Base-by-base conservation (phyloP, 2,888 invertebrate genomes). In the Tricholauxania praeusta region DNA sequence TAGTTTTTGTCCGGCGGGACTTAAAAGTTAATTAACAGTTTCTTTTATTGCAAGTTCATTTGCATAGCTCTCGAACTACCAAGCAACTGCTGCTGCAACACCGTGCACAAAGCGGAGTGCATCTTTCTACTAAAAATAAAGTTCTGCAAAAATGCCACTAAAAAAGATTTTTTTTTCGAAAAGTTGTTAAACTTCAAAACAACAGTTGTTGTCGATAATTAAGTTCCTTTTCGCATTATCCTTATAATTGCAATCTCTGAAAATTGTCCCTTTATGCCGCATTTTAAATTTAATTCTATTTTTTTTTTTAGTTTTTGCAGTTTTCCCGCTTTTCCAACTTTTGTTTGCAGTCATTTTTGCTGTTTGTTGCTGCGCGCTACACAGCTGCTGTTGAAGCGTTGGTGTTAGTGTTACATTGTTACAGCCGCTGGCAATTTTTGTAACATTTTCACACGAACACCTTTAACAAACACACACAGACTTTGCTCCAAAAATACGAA, bases 241-340 rank as follows among this genome's bases (percentile, higher is more conserved):
- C 64, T 64, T 64, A 48, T 64, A 64, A 64, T 64, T 64, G 64
- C 19, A 64, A 47, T 17, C 28, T 62, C 62, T 62, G 12, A 12
- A 15, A 32, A 62, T 62, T 22, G 17, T 39, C 39, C n/a, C 62
- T 62, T 47, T 62, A 8, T 62, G 17, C 19, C 48, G 64, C 48
- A 49, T 49, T 32, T 17, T 32, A 19, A 19, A 48, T 49, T 49
- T 32, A 17, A n/a, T n/a, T 17, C n/a, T 51, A 28, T 6, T 28
- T 59, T 59, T 10, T 59, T 1, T 59, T 39, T 39, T 39, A 0
- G n/a, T 0, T 39, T 39, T 17, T 62, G n/a, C 32, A 47, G 12
- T 47, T 39, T 39, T 39, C 10, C 39, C 2, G 39, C 10, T 39
- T 39, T 39, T 39, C 39, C 39, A 15, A 47, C 17, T 47, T 47